Percentiles rank a stretch among this genome's conserved stretches.
Conservation (phyloP, 2,888 invertebrate species). For the Stegophylla sp. region DNA sequence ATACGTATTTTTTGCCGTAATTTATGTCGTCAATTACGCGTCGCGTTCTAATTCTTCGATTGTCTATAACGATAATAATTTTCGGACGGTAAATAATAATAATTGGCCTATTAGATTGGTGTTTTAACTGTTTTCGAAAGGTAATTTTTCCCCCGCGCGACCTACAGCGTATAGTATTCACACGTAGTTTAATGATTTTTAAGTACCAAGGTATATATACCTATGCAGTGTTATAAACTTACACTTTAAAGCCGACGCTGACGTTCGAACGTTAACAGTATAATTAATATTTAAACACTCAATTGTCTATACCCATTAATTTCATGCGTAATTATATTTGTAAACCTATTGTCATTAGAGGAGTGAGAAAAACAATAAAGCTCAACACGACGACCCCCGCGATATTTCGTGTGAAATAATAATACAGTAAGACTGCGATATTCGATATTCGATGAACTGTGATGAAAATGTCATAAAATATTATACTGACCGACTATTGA, state of each 20-base stretch:
- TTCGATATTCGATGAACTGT: too few species aligned
- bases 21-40: background rate
- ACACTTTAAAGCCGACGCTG: constrained; percentile 12
- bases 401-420: too few species aligned
- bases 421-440: too few species aligned
- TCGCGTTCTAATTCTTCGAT: too few species aligned
- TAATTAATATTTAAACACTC: constrained; percentile 47
- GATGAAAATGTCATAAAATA: too few species aligned
- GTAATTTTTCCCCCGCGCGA: background rate
- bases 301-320: constrained; percentile 37
- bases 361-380: background rate
- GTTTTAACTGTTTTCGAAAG: constrained; percentile 32
- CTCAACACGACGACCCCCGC: too few species aligned
- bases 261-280: constrained; percentile 24
- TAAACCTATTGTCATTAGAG: constrained; percentile 21
- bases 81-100: background rate
- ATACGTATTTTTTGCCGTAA: background rate
- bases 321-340: constrained; percentile 30
- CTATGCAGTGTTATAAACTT: too few species aligned
- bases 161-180: background rate
- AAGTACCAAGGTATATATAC: constrained; percentile 15
- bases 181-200: constrained; percentile 17
- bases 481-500: too few species aligned
- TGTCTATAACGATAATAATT: constrained; percentile 8
- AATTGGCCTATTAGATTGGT: constrained; percentile 9